phyloP scores from a whole-genome alignment of 2,888 invertebrate genomes.

The Drosophila stalkeri region DNA sequence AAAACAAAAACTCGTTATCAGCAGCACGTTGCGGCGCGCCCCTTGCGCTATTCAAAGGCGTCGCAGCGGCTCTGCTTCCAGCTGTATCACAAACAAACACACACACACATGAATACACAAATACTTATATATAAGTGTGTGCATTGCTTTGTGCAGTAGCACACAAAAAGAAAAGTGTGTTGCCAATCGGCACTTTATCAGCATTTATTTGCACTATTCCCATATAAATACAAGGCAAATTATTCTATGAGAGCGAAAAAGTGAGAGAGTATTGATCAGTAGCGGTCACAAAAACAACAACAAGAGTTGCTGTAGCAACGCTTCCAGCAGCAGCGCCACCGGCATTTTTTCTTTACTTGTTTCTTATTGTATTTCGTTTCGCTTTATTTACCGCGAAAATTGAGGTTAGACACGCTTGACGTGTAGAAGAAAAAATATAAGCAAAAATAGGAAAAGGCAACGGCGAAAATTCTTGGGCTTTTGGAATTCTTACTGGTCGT shows the following conservation, averaged over 20 bases:
- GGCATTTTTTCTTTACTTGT: conserved; percentile 43
- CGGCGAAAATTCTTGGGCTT: conserved; percentile 64
- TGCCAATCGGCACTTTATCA: conserved; percentile 63
- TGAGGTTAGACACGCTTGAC: conserved; percentile 61
- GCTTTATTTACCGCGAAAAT: conserved; percentile 68
- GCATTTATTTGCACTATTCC: conserved; percentile 43
- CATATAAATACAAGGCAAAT: conserved; percentile 26
- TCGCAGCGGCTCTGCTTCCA: conserved; percentile 26
- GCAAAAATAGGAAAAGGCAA: conserved; percentile 39
- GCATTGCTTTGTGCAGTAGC: conserved; percentile 10
- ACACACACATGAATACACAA: not conserved
- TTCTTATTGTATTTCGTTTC: conserved; percentile 47
- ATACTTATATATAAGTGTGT: not conserved
- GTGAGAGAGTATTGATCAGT: not conserved
- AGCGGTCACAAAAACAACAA: conserved; percentile 9
- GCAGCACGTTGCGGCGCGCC: not conserved
- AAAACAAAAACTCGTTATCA: conserved; percentile 46
- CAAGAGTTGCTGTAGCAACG: conserved; percentile 5
- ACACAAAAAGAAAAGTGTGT: conserved; percentile 18
- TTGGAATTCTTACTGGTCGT: conserved; percentile 45
- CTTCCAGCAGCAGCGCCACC: conserved; percentile 49
- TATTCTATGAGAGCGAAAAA: not conserved
- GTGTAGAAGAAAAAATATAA: conserved; percentile 11
- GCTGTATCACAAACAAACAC: conserved; percentile 23
- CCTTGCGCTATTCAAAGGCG: conserved; percentile 14